These are phyloP conservation scores for Diabrotica undecimpunctata DNA, from an alignment of 1,140 invertebrate species.

Conservation along the genomic window DNA sequence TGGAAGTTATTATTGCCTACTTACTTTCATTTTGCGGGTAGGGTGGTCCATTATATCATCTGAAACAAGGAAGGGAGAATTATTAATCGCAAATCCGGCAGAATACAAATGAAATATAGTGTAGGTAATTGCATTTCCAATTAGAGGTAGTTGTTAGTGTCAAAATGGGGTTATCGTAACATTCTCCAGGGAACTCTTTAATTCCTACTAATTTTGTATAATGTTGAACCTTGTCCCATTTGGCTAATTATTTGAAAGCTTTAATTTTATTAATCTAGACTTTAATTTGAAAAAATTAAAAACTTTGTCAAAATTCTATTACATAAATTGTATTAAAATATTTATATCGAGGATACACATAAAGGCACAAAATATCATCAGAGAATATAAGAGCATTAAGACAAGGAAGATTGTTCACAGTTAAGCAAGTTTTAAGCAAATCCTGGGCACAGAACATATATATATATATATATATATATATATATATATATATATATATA, in stretches of 20 bases:
- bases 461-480: constrained; percentile 19
- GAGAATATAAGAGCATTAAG: too few species aligned
- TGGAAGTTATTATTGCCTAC: constrained; percentile 20
- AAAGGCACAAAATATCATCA: too few species aligned
- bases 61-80: constrained; percentile 15
- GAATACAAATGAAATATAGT: constrained; percentile 3
- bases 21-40: constrained; percentile 19
- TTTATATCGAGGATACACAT: too few species aligned
- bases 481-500: constrained; percentile 23
- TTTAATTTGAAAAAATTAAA: too few species aligned
- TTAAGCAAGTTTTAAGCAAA: too few species aligned
- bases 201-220: background rate
- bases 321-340: too few species aligned
- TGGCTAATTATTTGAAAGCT: too few species aligned
- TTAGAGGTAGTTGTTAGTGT: background rate
- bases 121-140: background rate
- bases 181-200: background rate
- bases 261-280: too few species aligned
- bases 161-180: background rate
- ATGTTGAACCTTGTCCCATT: too few species aligned
- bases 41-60: constrained; percentile 14
- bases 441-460: too few species aligned
- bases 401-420: too few species aligned
- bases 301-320: too few species aligned
- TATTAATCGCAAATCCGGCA: background rate